phyloP scores from a whole-genome alignment of 1,140 invertebrate genomes.

The Asbolus verrucosus region DNA sequence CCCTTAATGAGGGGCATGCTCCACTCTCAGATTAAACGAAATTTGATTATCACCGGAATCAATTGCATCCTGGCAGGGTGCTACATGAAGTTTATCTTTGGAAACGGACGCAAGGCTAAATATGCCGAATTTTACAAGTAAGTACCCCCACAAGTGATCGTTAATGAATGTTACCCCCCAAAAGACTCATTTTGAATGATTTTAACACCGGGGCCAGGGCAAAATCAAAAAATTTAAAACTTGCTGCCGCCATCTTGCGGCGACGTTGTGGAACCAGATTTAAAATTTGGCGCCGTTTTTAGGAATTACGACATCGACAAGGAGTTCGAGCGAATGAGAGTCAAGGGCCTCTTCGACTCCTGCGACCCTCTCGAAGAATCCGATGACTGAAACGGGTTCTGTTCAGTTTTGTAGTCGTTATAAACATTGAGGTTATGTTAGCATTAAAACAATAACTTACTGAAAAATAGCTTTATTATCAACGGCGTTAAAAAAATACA shows the following conservation, averaged over 20 bases:
- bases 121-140: constrained; percentile 44
- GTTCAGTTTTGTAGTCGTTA: constrained; percentile 1
- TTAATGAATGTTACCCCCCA: no score
- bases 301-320: constrained; percentile 48
- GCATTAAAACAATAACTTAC: no score
- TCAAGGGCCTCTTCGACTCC: constrained; percentile 47
- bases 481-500: constrained; percentile 6
- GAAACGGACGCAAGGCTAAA: constrained; percentile 12
- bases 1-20: constrained; percentile 36
- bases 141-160: not conserved
- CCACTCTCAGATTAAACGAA: constrained; percentile 21
- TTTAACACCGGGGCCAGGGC: constrained; percentile 4
- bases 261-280: not conserved
- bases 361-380: constrained; percentile 26
- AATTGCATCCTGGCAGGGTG: not conserved
- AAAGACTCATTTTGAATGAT: not conserved
- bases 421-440: no score
- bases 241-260: not conserved
- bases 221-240: not conserved
- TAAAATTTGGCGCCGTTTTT: constrained; percentile 17
- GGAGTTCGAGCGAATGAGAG: constrained; percentile 43
- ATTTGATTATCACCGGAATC: constrained; percentile 25
- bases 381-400: not conserved
- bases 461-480: no score
- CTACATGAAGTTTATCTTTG: constrained; percentile 32